Conservation (phyloP, 2,797 vertebrate genomes). For the Sarcoramphus papa region DNA sequence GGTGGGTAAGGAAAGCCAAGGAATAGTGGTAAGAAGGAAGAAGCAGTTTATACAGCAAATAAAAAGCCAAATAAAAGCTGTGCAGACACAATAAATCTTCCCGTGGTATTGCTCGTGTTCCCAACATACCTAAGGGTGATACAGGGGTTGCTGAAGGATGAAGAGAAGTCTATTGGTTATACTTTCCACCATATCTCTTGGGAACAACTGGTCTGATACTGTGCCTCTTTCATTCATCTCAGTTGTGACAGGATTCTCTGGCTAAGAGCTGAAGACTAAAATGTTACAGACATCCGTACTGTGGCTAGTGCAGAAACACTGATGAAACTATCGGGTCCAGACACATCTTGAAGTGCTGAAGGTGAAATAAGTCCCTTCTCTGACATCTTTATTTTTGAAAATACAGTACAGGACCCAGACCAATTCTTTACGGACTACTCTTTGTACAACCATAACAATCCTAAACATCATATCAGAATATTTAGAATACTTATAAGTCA, state of each 20-base stretch:
- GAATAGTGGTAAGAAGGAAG: neutral
- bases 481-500: neutral
- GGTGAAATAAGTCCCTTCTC: neutral
- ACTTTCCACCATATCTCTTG: neutral
- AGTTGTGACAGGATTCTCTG: neutral
- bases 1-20: neutral
- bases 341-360: neutral
- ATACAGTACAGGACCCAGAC: neutral
- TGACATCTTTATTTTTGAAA: neutral
- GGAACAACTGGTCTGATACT: neutral
- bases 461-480: neutral
- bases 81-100: neutral
- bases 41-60: neutral
- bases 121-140: neutral
- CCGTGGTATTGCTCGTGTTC: neutral
- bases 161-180: neutral
- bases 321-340: neutral
- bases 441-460: neutral
- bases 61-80: neutral
- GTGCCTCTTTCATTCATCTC: neutral
- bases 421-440: neutral
- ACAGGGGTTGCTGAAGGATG: neutral
- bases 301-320: neutral
- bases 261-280: neutral
- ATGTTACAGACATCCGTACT: neutral